Percentiles rank a stretch among this genome's conserved stretches.
phyloP scores from a whole-genome alignment of 1,140 invertebrate species.

The Ridgeia piscesae region DNA sequence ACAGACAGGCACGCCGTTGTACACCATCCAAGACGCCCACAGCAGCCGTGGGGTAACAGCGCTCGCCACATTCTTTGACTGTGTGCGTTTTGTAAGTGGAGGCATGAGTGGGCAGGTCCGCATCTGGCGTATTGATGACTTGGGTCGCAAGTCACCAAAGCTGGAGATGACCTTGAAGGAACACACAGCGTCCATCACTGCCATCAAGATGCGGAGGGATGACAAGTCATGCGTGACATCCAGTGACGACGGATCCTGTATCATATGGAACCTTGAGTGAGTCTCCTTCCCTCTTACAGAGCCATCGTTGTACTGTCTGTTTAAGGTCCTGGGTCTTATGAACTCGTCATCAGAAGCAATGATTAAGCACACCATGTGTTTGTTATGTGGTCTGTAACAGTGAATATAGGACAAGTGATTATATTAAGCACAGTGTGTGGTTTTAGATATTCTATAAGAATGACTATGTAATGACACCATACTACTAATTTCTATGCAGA shows the following conservation, averaged over 20 bases:
- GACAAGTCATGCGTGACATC: slow-evolving; percentile 81
- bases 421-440: background rate
- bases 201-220: slow-evolving; percentile 74
- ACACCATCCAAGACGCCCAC: slow-evolving; percentile 81
- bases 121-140: slow-evolving; percentile 24
- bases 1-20: slow-evolving; percentile 76
- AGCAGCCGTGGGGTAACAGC: slow-evolving; percentile 83
- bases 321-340: too few species aligned
- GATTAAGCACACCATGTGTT: background rate
- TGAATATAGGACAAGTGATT: background rate
- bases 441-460: background rate
- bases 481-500: background rate
- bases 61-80: slow-evolving; percentile 72
- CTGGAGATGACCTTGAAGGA: slow-evolving; percentile 68
- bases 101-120: slow-evolving; percentile 56
- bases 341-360: too few species aligned
- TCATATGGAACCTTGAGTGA: slow-evolving; percentile 81
- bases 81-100: slow-evolving; percentile 76
- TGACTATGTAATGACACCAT: background rate
- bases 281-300: slow-evolving; percentile 23
- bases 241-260: slow-evolving; percentile 84
- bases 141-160: background rate
- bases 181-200: slow-evolving; percentile 82
- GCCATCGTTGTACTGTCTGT: background rate
- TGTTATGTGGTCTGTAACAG: background rate